Percentiles rank a stretch among this genome's conserved stretches.
phyloP scores from a whole-genome alignment of 2,797 vertebrate species.

The Enoplosus armatus region DNA sequence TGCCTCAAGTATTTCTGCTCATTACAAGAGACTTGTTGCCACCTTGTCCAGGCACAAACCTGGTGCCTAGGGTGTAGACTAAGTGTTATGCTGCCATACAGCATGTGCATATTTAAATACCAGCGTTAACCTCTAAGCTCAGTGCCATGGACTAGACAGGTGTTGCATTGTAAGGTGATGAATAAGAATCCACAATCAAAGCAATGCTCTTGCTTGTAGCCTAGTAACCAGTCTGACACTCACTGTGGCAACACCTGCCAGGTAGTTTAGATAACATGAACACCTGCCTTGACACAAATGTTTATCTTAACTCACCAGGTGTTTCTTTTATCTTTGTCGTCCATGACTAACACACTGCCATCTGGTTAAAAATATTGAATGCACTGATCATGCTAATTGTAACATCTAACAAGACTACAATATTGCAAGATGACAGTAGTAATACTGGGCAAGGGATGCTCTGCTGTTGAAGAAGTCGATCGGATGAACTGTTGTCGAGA shows the following conservation, averaged over 20 bases:
- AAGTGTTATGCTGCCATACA: not conserved
- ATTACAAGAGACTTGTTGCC: not conserved
- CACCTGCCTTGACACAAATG: slow-evolving; percentile 18
- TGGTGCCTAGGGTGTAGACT: not conserved
- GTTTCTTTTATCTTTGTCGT: slow-evolving; percentile 50
- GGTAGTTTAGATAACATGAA: slow-evolving; percentile 12
- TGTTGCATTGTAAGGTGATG: slow-evolving; percentile 1
- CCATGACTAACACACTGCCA: slow-evolving; percentile 16
- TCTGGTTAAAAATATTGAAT: slow-evolving; percentile 21
- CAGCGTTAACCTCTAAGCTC: not conserved
- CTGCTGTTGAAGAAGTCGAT: not conserved
- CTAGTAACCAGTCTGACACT: slow-evolving; percentile 26
- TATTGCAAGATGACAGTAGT: not conserved
- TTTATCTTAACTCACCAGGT: slow-evolving; percentile 41
- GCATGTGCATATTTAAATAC: not conserved
- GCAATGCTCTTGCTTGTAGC: slow-evolving; percentile 19
- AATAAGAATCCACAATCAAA: slow-evolving; percentile 2
- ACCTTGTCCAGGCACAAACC: not conserved
- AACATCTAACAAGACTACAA: not conserved
- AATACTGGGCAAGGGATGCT: not conserved
- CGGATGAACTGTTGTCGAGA: too few relatives aligned
- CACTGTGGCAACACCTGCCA: slow-evolving; percentile 42
- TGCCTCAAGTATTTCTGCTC: not conserved
- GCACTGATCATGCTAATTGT: slow-evolving; percentile 10
- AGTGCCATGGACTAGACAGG: not conserved